phyloP scores from a whole-genome alignment of 2,888 invertebrate genomes.

The Drosophila mayaguana region DNA sequence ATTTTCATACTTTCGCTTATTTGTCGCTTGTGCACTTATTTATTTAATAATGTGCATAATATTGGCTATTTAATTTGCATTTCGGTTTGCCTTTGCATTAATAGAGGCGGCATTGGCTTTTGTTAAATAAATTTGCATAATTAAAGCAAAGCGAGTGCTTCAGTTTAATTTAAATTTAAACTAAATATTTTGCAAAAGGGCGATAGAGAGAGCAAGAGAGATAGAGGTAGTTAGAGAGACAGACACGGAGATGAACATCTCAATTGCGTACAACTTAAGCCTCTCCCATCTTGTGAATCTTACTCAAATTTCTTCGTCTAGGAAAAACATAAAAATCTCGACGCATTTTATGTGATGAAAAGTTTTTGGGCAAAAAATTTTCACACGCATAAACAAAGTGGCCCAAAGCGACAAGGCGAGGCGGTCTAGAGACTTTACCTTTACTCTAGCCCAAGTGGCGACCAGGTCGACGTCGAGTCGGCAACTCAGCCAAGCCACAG shows the following conservation, averaged over 20 bases:
- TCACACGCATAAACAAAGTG: slow-evolving; percentile 76
- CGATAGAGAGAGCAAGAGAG: not conserved
- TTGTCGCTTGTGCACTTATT: slow-evolving; percentile 6
- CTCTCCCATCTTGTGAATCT: not conserved
- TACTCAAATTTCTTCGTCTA: slow-evolving; percentile 10
- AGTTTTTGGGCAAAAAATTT: slow-evolving; percentile 59
- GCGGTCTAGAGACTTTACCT: slow-evolving; percentile 43
- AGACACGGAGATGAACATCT: no score
- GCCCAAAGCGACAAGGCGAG: slow-evolving; percentile 33
- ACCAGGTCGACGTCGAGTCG: slow-evolving; percentile 35
- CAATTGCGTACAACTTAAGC: slow-evolving; percentile 21
- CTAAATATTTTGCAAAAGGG: slow-evolving; percentile 2
- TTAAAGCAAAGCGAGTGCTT: slow-evolving; percentile 17
- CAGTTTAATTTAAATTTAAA: slow-evolving; percentile 15
- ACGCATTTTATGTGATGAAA: slow-evolving; percentile 56
- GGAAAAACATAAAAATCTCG: slow-evolving; percentile 39
- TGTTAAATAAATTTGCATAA: slow-evolving; percentile 36
- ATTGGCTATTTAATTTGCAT: slow-evolving; percentile 36
- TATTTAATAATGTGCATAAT: slow-evolving; percentile 26
- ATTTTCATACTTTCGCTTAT: slow-evolving; percentile 9
- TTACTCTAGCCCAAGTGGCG: slow-evolving; percentile 22
- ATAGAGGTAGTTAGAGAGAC: not conserved
- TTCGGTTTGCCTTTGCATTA: slow-evolving; percentile 27
- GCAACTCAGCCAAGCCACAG: slow-evolving; percentile 67
- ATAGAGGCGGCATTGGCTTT: slow-evolving; percentile 47